A percentile compares a stretch with the other conserved stretches of the same genome.
These are phyloP conservation scores for Porites divaricata DNA, from an alignment of 92 coral and sea anemone genomes.

Conservation along the genomic window DNA sequence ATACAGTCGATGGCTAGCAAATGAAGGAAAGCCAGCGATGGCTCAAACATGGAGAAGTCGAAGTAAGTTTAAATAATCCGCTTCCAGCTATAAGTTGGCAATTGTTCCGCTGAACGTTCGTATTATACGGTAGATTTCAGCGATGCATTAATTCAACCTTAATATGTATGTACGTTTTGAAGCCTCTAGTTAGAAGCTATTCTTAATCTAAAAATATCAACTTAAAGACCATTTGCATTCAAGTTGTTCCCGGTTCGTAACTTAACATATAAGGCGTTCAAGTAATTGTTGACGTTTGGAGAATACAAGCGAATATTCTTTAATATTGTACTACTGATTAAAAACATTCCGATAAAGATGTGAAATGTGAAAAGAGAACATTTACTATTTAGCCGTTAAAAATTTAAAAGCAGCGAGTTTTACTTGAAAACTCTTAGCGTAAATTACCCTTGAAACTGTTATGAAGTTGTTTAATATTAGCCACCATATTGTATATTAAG, in stretches of 20 bases:
- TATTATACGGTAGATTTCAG: background rate
- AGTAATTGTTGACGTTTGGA: background rate
- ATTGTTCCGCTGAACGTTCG: background rate
- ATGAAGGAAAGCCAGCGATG: conserved; percentile 31
- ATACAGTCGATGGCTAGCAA: background rate
- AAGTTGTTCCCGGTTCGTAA: background rate
- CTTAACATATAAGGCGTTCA: background rate
- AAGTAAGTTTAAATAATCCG: conserved; percentile 7
- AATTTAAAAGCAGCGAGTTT: background rate
- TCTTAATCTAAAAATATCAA: background rate
- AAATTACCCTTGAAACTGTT: background rate
- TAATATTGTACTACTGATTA: background rate
- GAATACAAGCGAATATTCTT: background rate
- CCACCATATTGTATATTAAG: conserved; percentile 28
- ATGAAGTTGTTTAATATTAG: background rate
- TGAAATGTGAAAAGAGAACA: no score
- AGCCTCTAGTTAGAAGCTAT: background rate
- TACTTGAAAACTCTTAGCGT: background rate
- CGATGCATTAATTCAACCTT: background rate
- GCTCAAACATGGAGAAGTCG: conserved; percentile 30
- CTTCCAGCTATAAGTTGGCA: background rate
- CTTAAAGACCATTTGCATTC: background rate
- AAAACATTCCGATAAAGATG: background rate
- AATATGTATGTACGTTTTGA: background rate
- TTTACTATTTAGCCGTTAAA: background rate